These are phyloP conservation scores for Drepanosiphum platanoidis DNA, from an alignment of 2,888 invertebrate species.

Conservation along the genomic window DNA sequence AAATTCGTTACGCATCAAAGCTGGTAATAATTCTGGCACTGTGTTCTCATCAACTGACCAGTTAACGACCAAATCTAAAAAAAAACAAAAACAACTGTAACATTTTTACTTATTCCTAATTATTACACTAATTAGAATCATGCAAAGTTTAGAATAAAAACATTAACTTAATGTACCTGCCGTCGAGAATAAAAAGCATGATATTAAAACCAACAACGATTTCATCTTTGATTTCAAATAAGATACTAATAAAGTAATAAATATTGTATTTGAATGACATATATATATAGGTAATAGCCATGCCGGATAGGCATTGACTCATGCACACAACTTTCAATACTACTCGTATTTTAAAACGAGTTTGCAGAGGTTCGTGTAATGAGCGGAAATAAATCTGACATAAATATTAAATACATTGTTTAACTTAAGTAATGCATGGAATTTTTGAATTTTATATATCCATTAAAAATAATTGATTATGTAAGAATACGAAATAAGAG, in stretches of 20 bases:
- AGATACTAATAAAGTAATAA: not conserved
- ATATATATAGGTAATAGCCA: not conserved
- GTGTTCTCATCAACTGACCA: constrained; percentile 9
- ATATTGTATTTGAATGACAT: not conserved
- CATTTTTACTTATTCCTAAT: not conserved
- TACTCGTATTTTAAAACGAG: not conserved
- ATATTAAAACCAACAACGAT: not conserved
- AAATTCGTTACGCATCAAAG: not conserved
- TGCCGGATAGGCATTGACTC: not conserved
- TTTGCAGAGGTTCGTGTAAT: not conserved
- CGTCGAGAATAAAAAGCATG: not conserved
- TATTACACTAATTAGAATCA: not conserved
- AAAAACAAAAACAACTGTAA: not conserved
- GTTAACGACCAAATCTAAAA: constrained; percentile 5
- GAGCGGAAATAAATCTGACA: not conserved
- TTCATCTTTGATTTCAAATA: not conserved
- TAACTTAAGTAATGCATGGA: too few relatives aligned
- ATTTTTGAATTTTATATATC: too few relatives aligned
- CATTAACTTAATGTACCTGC: constrained; percentile 25
- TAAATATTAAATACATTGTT: too few relatives aligned
- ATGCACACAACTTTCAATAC: too few relatives aligned
- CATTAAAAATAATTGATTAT: too few relatives aligned
- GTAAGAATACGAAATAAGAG: too few relatives aligned
- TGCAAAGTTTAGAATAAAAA: too few relatives aligned
- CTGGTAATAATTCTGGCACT: not conserved